Evolutionary conservation across 2,113 vertebrate genomes (phyloP).

Genomic region (Aphyosemion australe): DNA sequence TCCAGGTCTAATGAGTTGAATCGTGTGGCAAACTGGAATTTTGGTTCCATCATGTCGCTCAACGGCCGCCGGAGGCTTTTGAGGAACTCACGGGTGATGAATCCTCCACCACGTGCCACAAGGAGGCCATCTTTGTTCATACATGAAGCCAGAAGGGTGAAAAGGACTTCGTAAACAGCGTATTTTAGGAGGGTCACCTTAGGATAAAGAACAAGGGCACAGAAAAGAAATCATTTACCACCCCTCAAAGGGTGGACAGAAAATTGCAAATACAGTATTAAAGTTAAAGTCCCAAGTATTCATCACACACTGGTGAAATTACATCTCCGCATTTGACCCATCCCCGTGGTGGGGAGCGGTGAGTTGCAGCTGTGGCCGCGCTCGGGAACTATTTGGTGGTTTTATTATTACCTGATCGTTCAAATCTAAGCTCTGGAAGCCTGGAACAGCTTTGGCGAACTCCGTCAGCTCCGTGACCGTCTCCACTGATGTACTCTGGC

Average conservation of each 20-base stretch:
- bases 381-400: too few relatives aligned
- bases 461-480: constrained; percentile 94
- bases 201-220: neutral
- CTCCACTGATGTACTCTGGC: constrained; percentile 94
- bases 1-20: constrained; percentile 95
- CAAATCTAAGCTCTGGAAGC: constrained; percentile 88
- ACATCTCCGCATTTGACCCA: too few relatives aligned
- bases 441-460: constrained; percentile 94
- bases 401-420: constrained; percentile 93
- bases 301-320: too few relatives aligned
- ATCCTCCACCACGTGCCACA: constrained; percentile 91
- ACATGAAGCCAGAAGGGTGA: constrained; percentile 93
- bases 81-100: constrained; percentile 95
- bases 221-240: neutral
- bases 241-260: neutral
- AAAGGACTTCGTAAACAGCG: constrained; percentile 95
- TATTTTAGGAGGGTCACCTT: constrained; percentile 94
- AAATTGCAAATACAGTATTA: too few relatives aligned
- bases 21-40: constrained; percentile 96
- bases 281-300: too few relatives aligned
- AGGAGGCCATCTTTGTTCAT: constrained; percentile 99
- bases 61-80: constrained; percentile 94
- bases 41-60: constrained; percentile 98
- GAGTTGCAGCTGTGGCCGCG: too few relatives aligned
- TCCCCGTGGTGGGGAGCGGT: too few relatives aligned